Conservation (phyloP, 1,140 invertebrate genomes). For the Leptopilina clavipes region DNA sequence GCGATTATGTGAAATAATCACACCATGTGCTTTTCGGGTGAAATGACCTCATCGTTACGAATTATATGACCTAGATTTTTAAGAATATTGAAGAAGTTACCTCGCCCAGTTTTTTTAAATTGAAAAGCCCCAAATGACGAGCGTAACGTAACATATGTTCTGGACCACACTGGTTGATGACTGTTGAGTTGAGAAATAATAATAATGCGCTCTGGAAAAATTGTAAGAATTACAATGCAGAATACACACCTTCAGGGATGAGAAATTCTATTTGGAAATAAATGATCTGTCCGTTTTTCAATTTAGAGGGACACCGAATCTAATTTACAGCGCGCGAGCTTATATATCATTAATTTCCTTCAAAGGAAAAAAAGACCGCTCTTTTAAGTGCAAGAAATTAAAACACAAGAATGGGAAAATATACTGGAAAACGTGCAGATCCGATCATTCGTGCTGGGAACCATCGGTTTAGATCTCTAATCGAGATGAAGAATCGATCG, state of each 20-base stretch:
- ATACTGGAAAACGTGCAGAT: slow-evolving; percentile 49
- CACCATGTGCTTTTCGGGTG: too few species aligned
- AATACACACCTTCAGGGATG: too few species aligned
- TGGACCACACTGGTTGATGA: slow-evolving; percentile 13
- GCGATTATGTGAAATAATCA: too few species aligned
- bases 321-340: not conserved
- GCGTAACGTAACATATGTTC: slow-evolving; percentile 18
- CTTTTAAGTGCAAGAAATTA: slow-evolving; percentile 5
- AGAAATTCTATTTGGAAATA: not conserved
- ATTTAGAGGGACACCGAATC: not conserved
- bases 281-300: not conserved
- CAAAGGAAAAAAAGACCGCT: not conserved
- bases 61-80: too few species aligned
- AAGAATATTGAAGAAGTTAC: too few species aligned
- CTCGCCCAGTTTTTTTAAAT: too few species aligned
- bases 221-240: not conserved
- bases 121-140: slow-evolving; percentile 4
- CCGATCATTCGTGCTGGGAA: slow-evolving; percentile 50
- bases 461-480: slow-evolving; percentile 39
- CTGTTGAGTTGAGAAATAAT: not conserved
- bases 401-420: slow-evolving; percentile 21
- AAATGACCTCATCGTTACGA: too few species aligned
- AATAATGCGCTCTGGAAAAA: slow-evolving; percentile 2
- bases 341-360: slow-evolving; percentile 12
- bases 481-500: slow-evolving; percentile 56